phyloP scores from a whole-genome alignment of 2,888 invertebrate genomes.

The Thumatha senex region DNA sequence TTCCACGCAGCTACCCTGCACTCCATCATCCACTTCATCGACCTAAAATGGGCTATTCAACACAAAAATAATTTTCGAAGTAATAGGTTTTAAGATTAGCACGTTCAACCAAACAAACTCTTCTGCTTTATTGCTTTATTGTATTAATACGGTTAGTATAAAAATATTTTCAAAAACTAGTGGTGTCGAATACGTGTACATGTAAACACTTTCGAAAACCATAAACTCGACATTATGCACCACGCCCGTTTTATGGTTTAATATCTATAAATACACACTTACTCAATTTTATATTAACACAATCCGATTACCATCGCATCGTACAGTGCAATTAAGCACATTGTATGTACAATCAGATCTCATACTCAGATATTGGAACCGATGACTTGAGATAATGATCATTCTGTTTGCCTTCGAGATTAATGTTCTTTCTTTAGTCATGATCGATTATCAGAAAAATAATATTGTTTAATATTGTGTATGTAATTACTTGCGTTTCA shows the following conservation, averaged over 20 bases:
- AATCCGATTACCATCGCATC: slow-evolving; percentile 31
- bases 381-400: slow-evolving; percentile 59
- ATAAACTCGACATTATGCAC: background rate
- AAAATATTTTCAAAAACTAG: background rate
- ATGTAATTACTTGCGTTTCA: slow-evolving; percentile 33
- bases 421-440: slow-evolving; percentile 44
- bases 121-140: background rate
- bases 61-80: too few species aligned
- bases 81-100: too few species aligned
- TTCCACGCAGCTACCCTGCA: too few species aligned
- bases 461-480: slow-evolving; percentile 27
- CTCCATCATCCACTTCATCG: too few species aligned
- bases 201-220: background rate
- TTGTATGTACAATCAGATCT: slow-evolving; percentile 40
- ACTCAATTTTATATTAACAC: slow-evolving; percentile 27
- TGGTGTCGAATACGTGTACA: too few species aligned
- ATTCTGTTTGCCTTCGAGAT: slow-evolving; percentile 54
- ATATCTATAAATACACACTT: slow-evolving; percentile 8
- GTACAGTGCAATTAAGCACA: slow-evolving; percentile 39
- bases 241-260: slow-evolving; percentile 10
- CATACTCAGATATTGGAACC: slow-evolving; percentile 55
- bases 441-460: slow-evolving; percentile 32
- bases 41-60: too few species aligned
- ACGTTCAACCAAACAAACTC: too few species aligned
- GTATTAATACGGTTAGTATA: background rate